These are phyloP conservation scores for Caenorhabditis inopinata DNA, from an alignment of 1,140 invertebrate genomes.

Conservation along the genomic window DNA sequence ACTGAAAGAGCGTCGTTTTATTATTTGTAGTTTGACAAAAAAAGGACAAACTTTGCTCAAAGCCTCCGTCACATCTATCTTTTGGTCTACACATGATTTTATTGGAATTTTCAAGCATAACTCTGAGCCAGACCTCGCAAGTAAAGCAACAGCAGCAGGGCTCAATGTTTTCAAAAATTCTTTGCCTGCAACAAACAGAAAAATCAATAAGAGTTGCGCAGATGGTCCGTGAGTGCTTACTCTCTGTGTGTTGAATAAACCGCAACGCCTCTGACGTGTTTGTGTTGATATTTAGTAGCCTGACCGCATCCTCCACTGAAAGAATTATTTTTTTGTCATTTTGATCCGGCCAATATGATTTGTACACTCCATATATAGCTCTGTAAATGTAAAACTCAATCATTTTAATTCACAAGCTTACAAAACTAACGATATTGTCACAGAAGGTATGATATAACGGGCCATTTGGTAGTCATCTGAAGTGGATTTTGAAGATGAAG, in stretches of 20 bases:
- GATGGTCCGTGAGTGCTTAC: background rate
- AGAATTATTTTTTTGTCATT: conserved; percentile 20
- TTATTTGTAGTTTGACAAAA: background rate
- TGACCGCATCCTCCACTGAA: conserved; percentile 17
- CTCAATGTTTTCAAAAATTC: background rate
- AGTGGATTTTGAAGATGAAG: background rate
- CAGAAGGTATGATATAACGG: conserved; percentile 42
- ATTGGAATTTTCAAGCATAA: conserved; percentile 25
- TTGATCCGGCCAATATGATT: conserved; percentile 6
- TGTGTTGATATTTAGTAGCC: conserved; percentile 17
- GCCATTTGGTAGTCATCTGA: conserved; percentile 39
- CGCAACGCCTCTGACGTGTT: conserved; percentile 28
- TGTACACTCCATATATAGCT: conserved; percentile 18
- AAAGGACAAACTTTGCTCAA: background rate
- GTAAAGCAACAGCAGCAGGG: background rate
- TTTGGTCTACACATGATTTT: background rate
- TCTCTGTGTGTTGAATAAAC: conserved; percentile 20
- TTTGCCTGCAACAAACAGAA: background rate
- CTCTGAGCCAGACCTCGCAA: background rate
- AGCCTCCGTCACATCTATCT: background rate
- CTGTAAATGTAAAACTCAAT: background rate
- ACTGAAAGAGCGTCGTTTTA: no score
- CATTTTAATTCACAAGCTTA: background rate
- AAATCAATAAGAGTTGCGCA: background rate
- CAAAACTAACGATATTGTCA: conserved; percentile 28